These are phyloP conservation scores for Tragelaphus imberbis DNA, from an alignment of 2,113 vertebrate genomes.

Conservation along the genomic window DNA sequence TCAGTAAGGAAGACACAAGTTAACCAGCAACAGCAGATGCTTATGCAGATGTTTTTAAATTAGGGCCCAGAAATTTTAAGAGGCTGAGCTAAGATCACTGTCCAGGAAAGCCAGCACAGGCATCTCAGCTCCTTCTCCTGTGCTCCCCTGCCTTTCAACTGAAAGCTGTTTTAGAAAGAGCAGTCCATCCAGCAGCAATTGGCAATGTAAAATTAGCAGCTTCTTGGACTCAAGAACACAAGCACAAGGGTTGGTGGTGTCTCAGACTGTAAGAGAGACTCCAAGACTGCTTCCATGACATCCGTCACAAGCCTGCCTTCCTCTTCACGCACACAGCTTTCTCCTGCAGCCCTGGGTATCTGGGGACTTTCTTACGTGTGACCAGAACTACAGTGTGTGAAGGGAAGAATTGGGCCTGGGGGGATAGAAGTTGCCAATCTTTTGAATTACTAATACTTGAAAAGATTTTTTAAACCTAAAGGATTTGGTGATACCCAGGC, in stretches of 20 bases:
- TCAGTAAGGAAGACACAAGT: not conserved
- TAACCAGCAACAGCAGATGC: not conserved
- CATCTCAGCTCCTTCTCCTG: not conserved
- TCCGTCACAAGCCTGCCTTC: not conserved
- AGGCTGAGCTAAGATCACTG: not conserved
- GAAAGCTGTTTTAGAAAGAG: not conserved
- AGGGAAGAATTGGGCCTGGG: not conserved
- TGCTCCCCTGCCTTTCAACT: not conserved
- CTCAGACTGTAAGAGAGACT: not conserved
- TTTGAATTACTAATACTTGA: conserved; percentile 33
- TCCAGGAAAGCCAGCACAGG: not conserved
- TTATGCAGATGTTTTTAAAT: not conserved
- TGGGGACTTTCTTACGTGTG: conserved; percentile 43
- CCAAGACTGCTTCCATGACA: not conserved
- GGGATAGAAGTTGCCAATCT: conserved; percentile 14
- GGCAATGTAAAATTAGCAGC: rapidly evolving
- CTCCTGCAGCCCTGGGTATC: not conserved
- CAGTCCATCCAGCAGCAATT: rapidly evolving
- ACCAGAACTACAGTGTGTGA: conserved; percentile 5
- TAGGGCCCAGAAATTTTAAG: not conserved
- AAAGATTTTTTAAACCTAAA: conserved; percentile 23
- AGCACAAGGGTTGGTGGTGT: not conserved
- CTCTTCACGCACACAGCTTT: not conserved
- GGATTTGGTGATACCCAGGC: not conserved
- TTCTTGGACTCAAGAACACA: not conserved